Conservation (phyloP, 2,797 vertebrate species). For the Sparidentex hasta region DNA sequence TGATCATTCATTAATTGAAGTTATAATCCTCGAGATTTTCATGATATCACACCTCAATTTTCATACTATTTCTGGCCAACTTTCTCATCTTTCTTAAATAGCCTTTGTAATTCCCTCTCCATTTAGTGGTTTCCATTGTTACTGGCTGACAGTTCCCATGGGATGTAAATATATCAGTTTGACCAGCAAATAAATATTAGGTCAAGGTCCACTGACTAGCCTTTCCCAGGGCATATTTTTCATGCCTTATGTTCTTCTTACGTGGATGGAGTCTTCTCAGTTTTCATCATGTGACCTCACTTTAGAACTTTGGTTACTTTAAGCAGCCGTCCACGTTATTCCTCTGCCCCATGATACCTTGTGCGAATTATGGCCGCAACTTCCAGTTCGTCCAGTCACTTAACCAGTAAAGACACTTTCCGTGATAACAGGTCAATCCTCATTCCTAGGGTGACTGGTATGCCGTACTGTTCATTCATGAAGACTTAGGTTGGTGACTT, state of each 20-base stretch:
- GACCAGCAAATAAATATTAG: background rate
- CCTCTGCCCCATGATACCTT: too few relatives aligned
- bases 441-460: too few relatives aligned
- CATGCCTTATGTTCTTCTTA: background rate
- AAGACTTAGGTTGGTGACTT: too few relatives aligned
- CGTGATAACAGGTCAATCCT: too few relatives aligned
- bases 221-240: background rate
- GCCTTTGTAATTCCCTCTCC: background rate
- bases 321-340: too few relatives aligned
- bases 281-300: background rate
- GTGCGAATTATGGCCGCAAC: too few relatives aligned
- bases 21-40: constrained; percentile 37
- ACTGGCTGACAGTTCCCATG: background rate
- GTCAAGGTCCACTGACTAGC: background rate
- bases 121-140: background rate
- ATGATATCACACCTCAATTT: constrained; percentile 22
- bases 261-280: background rate
- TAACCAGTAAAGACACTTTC: too few relatives aligned
- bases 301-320: background rate
- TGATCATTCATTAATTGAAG: constrained; percentile 35
- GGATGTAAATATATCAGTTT: background rate
- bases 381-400: too few relatives aligned
- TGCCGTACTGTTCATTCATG: too few relatives aligned
- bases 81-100: background rate
- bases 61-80: background rate